Evolutionary conservation across 2,113 vertebrate genomes (phyloP).

Genomic region (Platysteira castanea): DNA sequence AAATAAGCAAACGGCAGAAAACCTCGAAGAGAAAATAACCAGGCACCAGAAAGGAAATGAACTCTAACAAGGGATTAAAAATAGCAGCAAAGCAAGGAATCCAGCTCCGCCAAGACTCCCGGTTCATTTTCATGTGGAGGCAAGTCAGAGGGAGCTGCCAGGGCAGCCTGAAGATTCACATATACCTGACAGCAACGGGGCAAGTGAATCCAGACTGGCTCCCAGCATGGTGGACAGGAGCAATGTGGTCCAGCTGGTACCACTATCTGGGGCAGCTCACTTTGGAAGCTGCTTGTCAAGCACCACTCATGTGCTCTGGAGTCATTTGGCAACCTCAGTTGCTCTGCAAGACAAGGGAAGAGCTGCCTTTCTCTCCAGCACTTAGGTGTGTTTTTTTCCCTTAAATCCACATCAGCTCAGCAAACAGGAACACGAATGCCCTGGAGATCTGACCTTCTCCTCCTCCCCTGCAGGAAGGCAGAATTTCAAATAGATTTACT

Average conservation of each 20-base stretch:
- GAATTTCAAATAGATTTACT: slow-evolving; percentile 13
- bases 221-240: neutral
- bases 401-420: slow-evolving; percentile 3
- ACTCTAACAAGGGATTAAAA: slow-evolving; percentile 48
- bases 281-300: neutral
- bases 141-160: neutral
- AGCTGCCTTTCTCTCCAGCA: neutral
- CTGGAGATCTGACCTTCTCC: slow-evolving; percentile 5
- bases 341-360: neutral
- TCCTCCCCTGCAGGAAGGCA: neutral
- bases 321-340: neutral
- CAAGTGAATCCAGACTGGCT: neutral
- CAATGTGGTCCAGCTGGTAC: neutral
- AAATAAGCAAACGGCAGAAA: slow-evolving; percentile 59
- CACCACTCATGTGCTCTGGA: neutral
- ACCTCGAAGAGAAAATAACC: slow-evolving; percentile 53
- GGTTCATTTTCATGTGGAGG: neutral
- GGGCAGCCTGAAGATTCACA: neutral
- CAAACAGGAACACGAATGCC: neutral
- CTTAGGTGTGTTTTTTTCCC: neutral
- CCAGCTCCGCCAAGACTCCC: neutral
- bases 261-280: neutral
- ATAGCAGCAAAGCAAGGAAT: slow-evolving; percentile 17
- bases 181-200: neutral
- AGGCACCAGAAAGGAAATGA: slow-evolving; percentile 60